Evolutionary conservation across 1,140 invertebrate genomes (phyloP), one percentile per base, ranked within the genome.

Genomic region (Ylistrum balloti): DNA sequence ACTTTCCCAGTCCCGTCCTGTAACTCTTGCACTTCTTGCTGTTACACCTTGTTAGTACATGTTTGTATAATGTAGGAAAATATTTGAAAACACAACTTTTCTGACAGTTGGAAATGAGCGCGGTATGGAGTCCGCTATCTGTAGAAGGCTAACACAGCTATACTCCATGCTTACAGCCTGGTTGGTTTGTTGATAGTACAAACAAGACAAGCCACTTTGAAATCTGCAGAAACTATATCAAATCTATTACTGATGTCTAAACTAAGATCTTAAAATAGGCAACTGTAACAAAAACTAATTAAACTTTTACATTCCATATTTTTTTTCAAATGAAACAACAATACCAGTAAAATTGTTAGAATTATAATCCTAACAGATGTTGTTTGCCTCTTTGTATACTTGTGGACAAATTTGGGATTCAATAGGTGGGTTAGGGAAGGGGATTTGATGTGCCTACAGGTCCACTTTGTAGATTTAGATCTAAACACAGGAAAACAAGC

Each of bases 11-110:
- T 74, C 56, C n/a, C 56, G n/a, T n/a, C 22, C 3, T 74, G 56
- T 74, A 28, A 11, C 56, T 74, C 56, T 28, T 74, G 56, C 56
- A 74, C 56, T 74, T 28, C 56, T 74, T 17, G 28, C 56, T 74
- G 56, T n/a, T 28, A 17, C 28, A 74, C 22, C 56, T 74, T 74
- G 56, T 74, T 74, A 74, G 56, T 74, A 74, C 56, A 74, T 74
- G 56, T 74, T 74, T 74, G 56, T 74, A 28, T 74, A 74, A 74
- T 74, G 56, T 74, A 74, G 56, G n/a, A 74, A 74, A 74, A 74
- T 74, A 74, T 74, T 74, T 74, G 56, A 74, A 74, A 74, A 74
- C 56, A 74, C 56, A 74, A 74, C 56, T 74, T 74, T 74, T 74
- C 56, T 74, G 56, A 74, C 56, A 74, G 56, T 74, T 74, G 56